phyloP scores from a whole-genome alignment of 2,113 vertebrate genomes.

The Mastomys natalensis region DNA sequence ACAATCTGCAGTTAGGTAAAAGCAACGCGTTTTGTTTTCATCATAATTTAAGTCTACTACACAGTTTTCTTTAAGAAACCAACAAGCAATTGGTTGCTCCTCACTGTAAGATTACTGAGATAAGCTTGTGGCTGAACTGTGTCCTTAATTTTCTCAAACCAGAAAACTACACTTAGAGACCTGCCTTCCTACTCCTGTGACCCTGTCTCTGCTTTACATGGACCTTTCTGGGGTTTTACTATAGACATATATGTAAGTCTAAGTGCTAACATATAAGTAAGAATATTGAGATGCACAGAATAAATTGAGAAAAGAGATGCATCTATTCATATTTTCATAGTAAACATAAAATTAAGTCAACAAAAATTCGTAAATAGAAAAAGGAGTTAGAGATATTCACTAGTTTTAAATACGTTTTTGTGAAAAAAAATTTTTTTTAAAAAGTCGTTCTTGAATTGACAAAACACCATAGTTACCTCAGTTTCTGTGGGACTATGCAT shows the following conservation, averaged over 20 bases:
- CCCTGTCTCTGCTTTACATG: not conserved
- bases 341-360: not conserved
- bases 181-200: not conserved
- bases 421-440: too few relatives aligned
- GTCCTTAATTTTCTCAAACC: not conserved
- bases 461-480: slow-evolving; percentile 1
- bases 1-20: not conserved
- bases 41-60: not conserved
- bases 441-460: not conserved
- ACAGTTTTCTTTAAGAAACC: not conserved
- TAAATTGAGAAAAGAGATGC: not conserved
- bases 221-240: not conserved
- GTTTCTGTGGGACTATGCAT: not conserved
- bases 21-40: not conserved
- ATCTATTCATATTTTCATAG: not conserved
- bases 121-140: not conserved
- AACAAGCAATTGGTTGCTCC: not conserved
- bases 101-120: not conserved
- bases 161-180: not conserved
- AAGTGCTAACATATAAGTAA: not conserved
- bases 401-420: not conserved
- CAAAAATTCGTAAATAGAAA: slow-evolving; percentile 9
- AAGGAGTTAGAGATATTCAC: not conserved
- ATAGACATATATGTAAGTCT: not conserved
- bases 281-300: not conserved